Conservation (phyloP, 2,888 invertebrate genomes). For the Pyrrhia umbra region DNA sequence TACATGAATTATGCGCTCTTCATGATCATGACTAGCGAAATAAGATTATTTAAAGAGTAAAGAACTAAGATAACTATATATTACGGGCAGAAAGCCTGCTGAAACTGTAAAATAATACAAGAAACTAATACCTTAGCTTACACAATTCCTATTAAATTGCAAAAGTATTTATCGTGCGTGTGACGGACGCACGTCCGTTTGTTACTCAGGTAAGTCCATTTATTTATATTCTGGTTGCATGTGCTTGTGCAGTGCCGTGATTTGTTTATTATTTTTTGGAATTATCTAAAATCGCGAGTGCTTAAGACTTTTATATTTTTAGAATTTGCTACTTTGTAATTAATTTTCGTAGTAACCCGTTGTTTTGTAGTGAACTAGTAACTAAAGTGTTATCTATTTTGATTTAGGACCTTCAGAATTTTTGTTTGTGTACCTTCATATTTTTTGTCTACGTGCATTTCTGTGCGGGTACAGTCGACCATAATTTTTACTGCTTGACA, state of each 20-base stretch:
- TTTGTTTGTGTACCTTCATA: conserved; percentile 53
- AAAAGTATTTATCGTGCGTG: conserved; percentile 77
- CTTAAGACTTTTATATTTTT: conserved; percentile 71
- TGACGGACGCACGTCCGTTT: conserved; percentile 82
- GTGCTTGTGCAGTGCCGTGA: conserved; percentile 55
- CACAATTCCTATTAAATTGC: conserved; percentile 76
- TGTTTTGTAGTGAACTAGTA: conserved; percentile 31
- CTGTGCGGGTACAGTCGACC: conserved; percentile 59
- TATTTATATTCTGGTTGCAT: conserved; percentile 66
- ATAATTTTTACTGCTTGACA: conserved; percentile 58
- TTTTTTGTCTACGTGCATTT: conserved; percentile 58
- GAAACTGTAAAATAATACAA: conserved; percentile 71
- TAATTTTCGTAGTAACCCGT: conserved; percentile 37
- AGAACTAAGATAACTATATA: conserved; percentile 80
- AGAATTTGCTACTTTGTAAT: conserved; percentile 62
- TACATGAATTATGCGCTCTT: conserved; percentile 91
- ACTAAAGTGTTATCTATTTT: conserved; percentile 44
- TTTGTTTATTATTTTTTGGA: conserved; percentile 61
- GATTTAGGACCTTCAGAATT: conserved; percentile 29
- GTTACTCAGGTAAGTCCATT: conserved; percentile 81
- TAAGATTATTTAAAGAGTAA: conserved; percentile 84
- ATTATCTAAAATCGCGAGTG: conserved; percentile 56
- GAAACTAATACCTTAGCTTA: conserved; percentile 78
- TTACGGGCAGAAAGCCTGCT: conserved; percentile 78
- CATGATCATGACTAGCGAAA: conserved; percentile 90